phyloP scores from a whole-genome alignment of 1,140 invertebrate genomes.

The Drosophila sproati region DNA sequence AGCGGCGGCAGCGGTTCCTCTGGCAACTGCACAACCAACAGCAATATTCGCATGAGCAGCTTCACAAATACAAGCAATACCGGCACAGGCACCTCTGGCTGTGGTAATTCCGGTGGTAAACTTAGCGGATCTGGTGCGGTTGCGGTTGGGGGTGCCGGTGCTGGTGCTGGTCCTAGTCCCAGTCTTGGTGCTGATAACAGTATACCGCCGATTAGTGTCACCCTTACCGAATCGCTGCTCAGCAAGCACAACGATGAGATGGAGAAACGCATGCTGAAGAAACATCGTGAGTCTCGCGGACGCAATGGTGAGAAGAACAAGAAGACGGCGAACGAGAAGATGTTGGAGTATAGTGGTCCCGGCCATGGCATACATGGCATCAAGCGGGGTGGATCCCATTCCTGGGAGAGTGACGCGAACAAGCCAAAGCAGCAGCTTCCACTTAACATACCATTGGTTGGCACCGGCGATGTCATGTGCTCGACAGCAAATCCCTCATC shows the following conservation, averaged over 20 bases:
- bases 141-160: too few relatives aligned
- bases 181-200: slow-evolving; percentile 1
- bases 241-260: slow-evolving; percentile 91
- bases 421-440: slow-evolving; percentile 86
- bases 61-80: slow-evolving; percentile 78
- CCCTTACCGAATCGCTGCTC: slow-evolving; percentile 88
- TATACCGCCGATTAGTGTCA: slow-evolving; percentile 60
- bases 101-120: slow-evolving; percentile 21
- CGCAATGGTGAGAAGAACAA: slow-evolving; percentile 85
- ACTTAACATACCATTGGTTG: background rate
- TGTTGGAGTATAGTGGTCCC: slow-evolving; percentile 64
- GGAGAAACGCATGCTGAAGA: slow-evolving; percentile 91
- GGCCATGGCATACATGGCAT: slow-evolving; percentile 86
- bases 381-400: slow-evolving; percentile 86
- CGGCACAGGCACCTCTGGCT: slow-evolving; percentile 58
- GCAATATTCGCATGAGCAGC: slow-evolving; percentile 85
- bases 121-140: too few relatives aligned
- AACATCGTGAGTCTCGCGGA: slow-evolving; percentile 88
- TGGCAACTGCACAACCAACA: slow-evolving; percentile 86
- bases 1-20: slow-evolving; percentile 86
- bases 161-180: background rate
- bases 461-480: background rate
- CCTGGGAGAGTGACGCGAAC: slow-evolving; percentile 86
- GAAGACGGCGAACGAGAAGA: slow-evolving; percentile 77
- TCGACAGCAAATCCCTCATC: background rate